Conservation (phyloP, 2,113 vertebrate species). For the Hoplias malabaricus region DNA sequence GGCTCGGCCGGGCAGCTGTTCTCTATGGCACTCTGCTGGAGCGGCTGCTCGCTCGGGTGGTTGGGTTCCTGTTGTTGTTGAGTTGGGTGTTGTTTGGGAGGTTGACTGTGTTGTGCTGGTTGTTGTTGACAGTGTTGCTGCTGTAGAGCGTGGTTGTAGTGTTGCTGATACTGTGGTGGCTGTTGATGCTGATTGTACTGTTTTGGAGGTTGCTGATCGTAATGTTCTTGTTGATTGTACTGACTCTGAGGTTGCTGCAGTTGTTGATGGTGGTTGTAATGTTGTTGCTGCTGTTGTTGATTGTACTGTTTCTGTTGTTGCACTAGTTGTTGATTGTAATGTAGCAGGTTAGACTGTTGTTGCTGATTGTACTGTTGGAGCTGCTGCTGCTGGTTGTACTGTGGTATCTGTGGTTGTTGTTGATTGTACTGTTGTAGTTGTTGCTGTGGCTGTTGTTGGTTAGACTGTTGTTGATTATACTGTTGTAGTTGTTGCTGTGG, state of each 20-base stretch:
- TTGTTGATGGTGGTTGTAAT: conserved; percentile 23
- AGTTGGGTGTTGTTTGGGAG: background rate
- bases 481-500: conserved; percentile 35
- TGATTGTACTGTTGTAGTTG: background rate
- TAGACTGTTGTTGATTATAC: conserved; percentile 22
- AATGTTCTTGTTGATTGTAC: background rate
- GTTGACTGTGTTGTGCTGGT: conserved; percentile 7
- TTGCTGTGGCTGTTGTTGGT: conserved; percentile 19
- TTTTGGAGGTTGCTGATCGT: no score
- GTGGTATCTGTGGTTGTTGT: background rate
- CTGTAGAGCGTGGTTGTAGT: no score
- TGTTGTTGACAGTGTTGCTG: background rate
- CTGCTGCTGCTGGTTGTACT: background rate
- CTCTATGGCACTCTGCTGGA: background rate
- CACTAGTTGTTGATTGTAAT: conserved; percentile 5
- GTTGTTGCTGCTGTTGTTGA: conserved; percentile 21
- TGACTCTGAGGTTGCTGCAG: background rate
- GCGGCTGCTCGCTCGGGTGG: conserved; percentile 1
- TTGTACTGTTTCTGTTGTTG: conserved; percentile 12
- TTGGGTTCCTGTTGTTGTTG: background rate
- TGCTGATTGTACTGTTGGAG: background rate
- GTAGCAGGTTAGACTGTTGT: conserved; percentile 18
- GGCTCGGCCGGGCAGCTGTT: conserved; percentile 51
- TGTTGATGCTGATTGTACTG: no score
- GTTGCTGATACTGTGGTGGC: conserved; percentile 23